A percentile compares a stretch with the other conserved stretches of the same genome.
Evolutionary conservation across 2,797 vertebrate genomes (phyloP).

Genomic region (Peromyscus nudipes): DNA sequence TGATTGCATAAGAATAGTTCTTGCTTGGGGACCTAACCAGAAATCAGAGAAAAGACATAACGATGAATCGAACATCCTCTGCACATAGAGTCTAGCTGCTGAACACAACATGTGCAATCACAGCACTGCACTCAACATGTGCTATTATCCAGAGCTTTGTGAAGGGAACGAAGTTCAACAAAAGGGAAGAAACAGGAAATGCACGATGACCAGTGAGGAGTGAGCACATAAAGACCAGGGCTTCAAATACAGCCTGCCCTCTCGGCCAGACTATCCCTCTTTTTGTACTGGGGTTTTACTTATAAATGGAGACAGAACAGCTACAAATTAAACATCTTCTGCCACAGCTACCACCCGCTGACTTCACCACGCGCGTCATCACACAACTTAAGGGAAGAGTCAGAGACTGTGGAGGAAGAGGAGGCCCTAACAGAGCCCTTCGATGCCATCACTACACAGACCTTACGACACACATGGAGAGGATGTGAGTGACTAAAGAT

Average conservation of each 20-base stretch:
- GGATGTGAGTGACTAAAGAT: not conserved
- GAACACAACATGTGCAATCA: not conserved
- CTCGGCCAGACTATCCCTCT: not conserved
- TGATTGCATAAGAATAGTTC: constrained; percentile 99
- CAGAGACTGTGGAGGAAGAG: not conserved
- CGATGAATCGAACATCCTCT: constrained; percentile 30
- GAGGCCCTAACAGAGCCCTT: not conserved
- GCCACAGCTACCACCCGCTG: not conserved
- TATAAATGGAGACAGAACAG: not conserved
- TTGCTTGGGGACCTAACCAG: constrained; percentile 95
- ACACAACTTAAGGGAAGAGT: not conserved
- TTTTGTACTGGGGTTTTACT: not conserved
- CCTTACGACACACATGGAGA: not conserved
- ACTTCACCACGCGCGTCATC: not conserved
- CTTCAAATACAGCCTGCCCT: not conserved
- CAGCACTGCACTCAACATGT: not conserved
- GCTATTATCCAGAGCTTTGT: not conserved
- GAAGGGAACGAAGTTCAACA: not conserved
- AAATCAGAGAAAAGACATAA: constrained; percentile 69
- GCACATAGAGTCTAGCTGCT: not conserved
- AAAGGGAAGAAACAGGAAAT: not conserved
- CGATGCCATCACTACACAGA: not conserved
- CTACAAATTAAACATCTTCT: not conserved
- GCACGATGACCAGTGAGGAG: not conserved
- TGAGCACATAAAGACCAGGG: not conserved